phyloP scores from a whole-genome alignment of 2,888 invertebrate species.

The Caenorhabditis drosophilae region DNA sequence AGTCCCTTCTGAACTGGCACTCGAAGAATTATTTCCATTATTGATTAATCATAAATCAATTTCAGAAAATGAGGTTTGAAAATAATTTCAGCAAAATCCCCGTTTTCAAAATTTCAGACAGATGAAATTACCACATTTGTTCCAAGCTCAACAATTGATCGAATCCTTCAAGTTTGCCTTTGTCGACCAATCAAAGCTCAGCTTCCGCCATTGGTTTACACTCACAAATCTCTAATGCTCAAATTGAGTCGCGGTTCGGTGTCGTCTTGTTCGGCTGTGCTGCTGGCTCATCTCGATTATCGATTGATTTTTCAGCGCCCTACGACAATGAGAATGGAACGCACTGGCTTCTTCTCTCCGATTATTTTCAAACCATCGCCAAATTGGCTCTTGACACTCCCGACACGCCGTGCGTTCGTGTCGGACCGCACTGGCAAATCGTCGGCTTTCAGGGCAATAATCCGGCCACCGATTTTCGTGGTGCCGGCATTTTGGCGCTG shows the following conservation, averaged over 20 bases:
- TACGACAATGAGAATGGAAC: constrained; percentile 26
- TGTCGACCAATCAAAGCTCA: constrained; percentile 20
- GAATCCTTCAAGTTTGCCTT: constrained; percentile 28
- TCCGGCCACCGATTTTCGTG: constrained; percentile 50
- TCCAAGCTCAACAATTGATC: constrained; percentile 13
- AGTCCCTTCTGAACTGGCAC: constrained; percentile 8
- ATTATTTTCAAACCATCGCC: constrained; percentile 22
- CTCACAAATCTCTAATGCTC: constrained; percentile 19
- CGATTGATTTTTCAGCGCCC: not conserved
- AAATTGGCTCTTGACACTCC: constrained; percentile 1
- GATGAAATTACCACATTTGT: not conserved
- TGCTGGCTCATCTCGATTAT: not conserved
- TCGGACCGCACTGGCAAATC: constrained; percentile 47
- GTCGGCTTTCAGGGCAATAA: constrained; percentile 47
- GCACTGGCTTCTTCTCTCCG: constrained; percentile 43
- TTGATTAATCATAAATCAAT: constrained; percentile 1
- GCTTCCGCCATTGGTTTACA: constrained; percentile 15
- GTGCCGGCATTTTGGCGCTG: constrained; percentile 43
- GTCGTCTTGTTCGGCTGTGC: not conserved
- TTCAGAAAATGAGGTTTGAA: too few relatives aligned
- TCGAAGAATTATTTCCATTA: constrained; percentile 23
- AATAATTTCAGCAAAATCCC: too few relatives aligned
- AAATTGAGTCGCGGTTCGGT: constrained; percentile 13
- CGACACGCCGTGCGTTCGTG: not conserved
- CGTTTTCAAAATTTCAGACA: too few relatives aligned